Evolutionary conservation across 2,888 invertebrate species (phyloP), one percentile per base, ranked within the genome.

Genomic region (Hypena proboscidalis): DNA sequence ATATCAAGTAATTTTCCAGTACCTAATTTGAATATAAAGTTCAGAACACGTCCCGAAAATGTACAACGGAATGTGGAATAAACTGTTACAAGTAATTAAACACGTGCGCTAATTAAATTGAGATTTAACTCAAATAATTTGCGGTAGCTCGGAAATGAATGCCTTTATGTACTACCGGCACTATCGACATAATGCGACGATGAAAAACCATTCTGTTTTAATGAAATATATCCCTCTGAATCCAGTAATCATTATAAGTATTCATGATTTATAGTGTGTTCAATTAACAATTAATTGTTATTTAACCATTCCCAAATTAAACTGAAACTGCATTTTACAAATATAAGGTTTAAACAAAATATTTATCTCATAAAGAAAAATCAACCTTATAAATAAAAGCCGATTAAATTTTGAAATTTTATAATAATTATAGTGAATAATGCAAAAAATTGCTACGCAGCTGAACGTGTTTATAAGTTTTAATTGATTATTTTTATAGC

Each of bases 101-200:
- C 67, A 69, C 58, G 62, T 58, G 58, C 64, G 67, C 69, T 75
- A 73, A 75, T 77, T 74, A 74, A 76, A 72, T 70, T 69, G 69
- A 71, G 72, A 74, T 72, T 71, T 67, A 63, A 62, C 61, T 67
- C 51, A 72, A 74, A 52, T 57, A 51, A 74, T 74, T 70, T 71
- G 75, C 63, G 71, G 76, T 61, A 37, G 45, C 60, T 68, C 59
- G 58, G 64, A 70, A 71, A 71, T 70, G 62, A 65, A 70, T 58
- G 48, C 47, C 5, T 26, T 4, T 31, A 36, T 39, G 19, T 48
- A 32, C 51, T 38, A 39, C 51, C 22, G 39, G 34, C 36, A 34
- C 44, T 49, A 47, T 48, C 47, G 53, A 46, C 40, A 50, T 54
- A 53, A 51, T 38, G 38, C 15, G 39, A 50, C 49, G 52, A 32